Conservation (phyloP, 1,140 invertebrate genomes). For the Drosophila lacteicornis region DNA sequence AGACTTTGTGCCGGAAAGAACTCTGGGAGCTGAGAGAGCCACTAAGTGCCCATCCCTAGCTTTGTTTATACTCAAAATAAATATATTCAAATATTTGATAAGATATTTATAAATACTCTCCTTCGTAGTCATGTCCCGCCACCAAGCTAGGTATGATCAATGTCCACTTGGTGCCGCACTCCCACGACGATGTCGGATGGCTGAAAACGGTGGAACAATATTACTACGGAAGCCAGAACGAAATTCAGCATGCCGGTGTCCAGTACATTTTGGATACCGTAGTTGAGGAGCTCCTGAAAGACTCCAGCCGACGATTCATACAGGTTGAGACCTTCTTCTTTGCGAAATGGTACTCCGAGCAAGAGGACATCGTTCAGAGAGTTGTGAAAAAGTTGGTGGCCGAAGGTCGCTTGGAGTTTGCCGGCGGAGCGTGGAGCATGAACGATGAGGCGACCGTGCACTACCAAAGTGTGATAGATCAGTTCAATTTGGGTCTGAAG, state of each 20-base stretch:
- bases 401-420: conserved; percentile 94
- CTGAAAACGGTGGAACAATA: conserved; percentile 97
- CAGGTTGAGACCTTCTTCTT: conserved; percentile 95
- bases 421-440: conserved; percentile 95
- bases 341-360: conserved; percentile 95
- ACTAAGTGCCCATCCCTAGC: neutral
- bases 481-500: conserved; percentile 93
- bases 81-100: no score
- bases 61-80: neutral
- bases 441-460: conserved; percentile 97
- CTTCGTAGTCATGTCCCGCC: conserved; percentile 87
- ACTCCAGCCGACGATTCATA: conserved; percentile 90
- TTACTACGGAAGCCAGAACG: conserved; percentile 91
- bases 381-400: conserved; percentile 88
- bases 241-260: conserved; percentile 92
- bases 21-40: neutral
- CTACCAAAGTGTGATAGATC: conserved; percentile 97
- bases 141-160: conserved; percentile 88
- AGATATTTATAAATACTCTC: no score
- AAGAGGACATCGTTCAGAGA: conserved; percentile 87
- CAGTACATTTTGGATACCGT: conserved; percentile 97
- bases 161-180: conserved; percentile 93
- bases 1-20: no score
- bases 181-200: conserved; percentile 97
- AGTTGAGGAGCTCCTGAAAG: conserved; percentile 90